Evolutionary conservation across 1,140 invertebrate genomes (phyloP), one percentile per base, ranked within the genome.

Genomic region (Sinonovacula constricta): DNA sequence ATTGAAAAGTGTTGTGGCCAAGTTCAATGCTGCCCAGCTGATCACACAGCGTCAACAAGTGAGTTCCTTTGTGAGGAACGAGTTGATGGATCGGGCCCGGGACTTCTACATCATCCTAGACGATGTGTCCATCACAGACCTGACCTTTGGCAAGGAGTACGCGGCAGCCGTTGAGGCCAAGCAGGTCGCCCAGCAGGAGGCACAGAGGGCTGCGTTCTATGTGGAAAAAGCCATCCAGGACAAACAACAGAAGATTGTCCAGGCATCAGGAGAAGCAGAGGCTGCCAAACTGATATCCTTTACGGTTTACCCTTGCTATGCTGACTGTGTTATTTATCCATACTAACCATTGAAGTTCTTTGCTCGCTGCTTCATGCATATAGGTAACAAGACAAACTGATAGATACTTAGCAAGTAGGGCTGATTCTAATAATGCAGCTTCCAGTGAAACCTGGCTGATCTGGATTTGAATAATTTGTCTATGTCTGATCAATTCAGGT

Each of bases 101-200:
- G 98, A 99, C 92, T 99, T 99, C 90, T 98, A 99, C 88, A 98
- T 99, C 59, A 98, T 99, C 83, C 91, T 99, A 34, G 99, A 99
- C 92, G 99, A 99, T 93, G 99, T 99, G n/a, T 99, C 99, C 3
- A 95, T 99, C 60, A 99, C 98, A 53, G 99, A 99, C 91, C 92
- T 99, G 49, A 98, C 97, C 91, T 99, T 99, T 92, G 97, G 98
- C 31, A 97, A 98, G 90, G 98, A 99, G 92, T 99, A 99, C 88
- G 98, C 98, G n/a, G 97, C 98, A 59, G 99, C 99, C 72, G 98
- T 99, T 87, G 99, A 99, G 93, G 95, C 98, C 10, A 99, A 99
- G 92, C 99, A 99, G 92, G 93, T 99, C 22, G 98, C 98, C 18
- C 98, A 99, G 90, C 99, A 99, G 93, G 99, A 99, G 92, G 98